These are phyloP conservation scores for Aplocera efformata DNA, from an alignment of 2,888 invertebrate genomes.

Conservation along the genomic window DNA sequence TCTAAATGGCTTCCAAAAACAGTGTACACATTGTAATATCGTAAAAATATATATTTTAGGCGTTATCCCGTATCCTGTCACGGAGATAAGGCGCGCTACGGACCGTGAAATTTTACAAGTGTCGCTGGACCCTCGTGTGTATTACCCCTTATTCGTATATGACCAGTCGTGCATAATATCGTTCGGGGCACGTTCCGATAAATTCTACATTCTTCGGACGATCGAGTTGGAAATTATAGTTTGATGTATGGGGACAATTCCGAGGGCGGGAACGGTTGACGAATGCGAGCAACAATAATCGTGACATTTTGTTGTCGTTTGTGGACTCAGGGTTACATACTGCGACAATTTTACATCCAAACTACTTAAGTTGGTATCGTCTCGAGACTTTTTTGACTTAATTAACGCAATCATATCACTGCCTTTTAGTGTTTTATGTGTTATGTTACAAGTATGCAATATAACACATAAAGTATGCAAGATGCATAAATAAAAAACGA, in stretches of 20 bases:
- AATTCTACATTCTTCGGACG: slow-evolving; percentile 20
- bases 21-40: slow-evolving; percentile 36
- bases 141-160: slow-evolving; percentile 13
- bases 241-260: slow-evolving; percentile 15
- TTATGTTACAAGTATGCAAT: too few relatives aligned
- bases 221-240: slow-evolving; percentile 20
- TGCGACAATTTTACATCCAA: too few relatives aligned
- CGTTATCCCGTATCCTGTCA: slow-evolving; percentile 33
- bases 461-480: too few relatives aligned
- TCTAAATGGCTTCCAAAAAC: not conserved
- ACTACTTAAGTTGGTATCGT: too few relatives aligned
- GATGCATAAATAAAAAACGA: too few relatives aligned
- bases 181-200: slow-evolving; percentile 15
- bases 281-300: not conserved
- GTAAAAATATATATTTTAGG: slow-evolving; percentile 30
- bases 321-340: too few relatives aligned
- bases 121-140: slow-evolving; percentile 36
- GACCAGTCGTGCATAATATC: slow-evolving; percentile 22
- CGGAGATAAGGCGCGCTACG: slow-evolving; percentile 49
- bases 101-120: slow-evolving; percentile 68
- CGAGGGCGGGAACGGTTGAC: not conserved
- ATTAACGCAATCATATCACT: too few relatives aligned
- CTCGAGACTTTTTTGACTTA: too few relatives aligned
- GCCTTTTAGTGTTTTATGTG: too few relatives aligned
- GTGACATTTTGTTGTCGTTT: too few relatives aligned